These are phyloP conservation scores for Tanytarsus gracilentus DNA, from an alignment of 2,888 invertebrate genomes.

Conservation along the genomic window DNA sequence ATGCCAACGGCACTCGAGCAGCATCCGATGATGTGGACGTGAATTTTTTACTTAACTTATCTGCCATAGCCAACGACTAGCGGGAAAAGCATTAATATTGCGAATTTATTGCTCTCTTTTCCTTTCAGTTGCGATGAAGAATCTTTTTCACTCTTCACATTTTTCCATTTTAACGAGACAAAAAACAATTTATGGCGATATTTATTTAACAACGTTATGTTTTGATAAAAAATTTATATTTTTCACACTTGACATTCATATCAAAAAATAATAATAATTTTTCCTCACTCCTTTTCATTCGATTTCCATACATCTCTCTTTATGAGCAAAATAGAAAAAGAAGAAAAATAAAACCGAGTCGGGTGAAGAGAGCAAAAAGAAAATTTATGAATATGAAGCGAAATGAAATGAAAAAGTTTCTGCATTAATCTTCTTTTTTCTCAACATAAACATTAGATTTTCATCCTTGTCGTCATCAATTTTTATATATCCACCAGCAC, in stretches of 20 bases:
- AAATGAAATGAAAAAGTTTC: not conserved
- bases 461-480: too few relatives aligned
- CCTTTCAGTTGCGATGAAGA: not conserved
- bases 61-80: too few relatives aligned
- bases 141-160: not conserved
- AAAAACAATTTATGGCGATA: conserved; percentile 25
- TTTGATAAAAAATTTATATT: conserved; percentile 4
- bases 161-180: not conserved
- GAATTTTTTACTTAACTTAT: too few relatives aligned
- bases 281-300: not conserved
- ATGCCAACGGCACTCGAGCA: too few relatives aligned
- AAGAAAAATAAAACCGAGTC: not conserved
- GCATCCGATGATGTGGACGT: not conserved
- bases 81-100: not conserved
- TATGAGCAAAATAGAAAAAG: not conserved
- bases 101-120: conserved; percentile 3
- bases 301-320: too few relatives aligned
- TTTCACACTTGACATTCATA: conserved; percentile 15
- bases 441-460: not conserved
- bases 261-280: not conserved
- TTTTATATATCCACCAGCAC: not conserved
- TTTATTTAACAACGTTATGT: conserved; percentile 15
- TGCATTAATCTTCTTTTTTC: not conserved
- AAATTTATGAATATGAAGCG: not conserved
- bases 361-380: too few relatives aligned